Conservation (phyloP, 2,888 invertebrate species). For the Aphrophora alni region DNA sequence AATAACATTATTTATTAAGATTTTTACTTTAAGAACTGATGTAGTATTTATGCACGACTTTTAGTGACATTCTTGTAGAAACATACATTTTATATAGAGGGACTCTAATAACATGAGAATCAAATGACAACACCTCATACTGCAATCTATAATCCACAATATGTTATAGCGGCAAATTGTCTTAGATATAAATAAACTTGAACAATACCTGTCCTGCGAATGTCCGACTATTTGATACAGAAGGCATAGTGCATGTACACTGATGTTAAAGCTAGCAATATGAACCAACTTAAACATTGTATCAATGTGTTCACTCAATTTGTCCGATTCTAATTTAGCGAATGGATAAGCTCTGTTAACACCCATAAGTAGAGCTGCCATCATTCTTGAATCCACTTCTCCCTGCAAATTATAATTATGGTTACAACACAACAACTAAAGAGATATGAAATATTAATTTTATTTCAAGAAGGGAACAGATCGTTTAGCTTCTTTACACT, state of each 20-base stretch:
- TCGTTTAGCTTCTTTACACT: not conserved
- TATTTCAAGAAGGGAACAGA: not conserved
- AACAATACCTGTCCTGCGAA: constrained; percentile 61
- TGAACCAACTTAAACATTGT: constrained; percentile 84
- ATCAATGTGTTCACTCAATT: constrained; percentile 69
- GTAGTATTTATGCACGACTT: no score
- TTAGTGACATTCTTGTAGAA: no score
- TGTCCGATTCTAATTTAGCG: constrained; percentile 67
- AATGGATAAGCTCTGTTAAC: constrained; percentile 86
- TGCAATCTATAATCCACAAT: no score
- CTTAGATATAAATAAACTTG: no score
- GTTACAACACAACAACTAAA: constrained; percentile 2
- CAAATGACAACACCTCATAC: no score
- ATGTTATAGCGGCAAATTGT: no score
- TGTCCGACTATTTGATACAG: constrained; percentile 69
- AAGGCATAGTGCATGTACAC: constrained; percentile 65
- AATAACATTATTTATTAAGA: no score
- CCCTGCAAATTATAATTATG: constrained; percentile 59
- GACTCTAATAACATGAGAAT: no score
- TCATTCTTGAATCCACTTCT: constrained; percentile 81
- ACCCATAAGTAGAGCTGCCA: constrained; percentile 82
- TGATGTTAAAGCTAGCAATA: constrained; percentile 74
- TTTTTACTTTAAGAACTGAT: no score
- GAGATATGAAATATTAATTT: not conserved
- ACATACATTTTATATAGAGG: no score